Evolutionary conservation across 2,888 invertebrate species (phyloP), one percentile per base, ranked within the genome.

Genomic region (Hartigia nigra): DNA sequence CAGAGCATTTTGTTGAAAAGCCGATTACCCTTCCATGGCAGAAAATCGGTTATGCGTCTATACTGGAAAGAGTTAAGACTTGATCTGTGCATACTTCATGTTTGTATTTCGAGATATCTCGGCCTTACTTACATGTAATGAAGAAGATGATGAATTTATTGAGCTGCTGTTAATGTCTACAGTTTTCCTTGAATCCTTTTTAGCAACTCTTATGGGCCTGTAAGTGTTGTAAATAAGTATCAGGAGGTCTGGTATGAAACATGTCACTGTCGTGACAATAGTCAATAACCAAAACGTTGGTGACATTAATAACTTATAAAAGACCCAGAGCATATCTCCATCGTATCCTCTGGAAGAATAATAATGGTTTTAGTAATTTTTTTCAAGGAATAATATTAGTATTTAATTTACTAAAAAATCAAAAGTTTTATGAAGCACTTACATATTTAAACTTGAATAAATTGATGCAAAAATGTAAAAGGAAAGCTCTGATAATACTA

Each of bases 281-380:
- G 94, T 93, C 31, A 94, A 88, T n/a, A 95, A 82, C 94, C 94
- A 95, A 86, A 95, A 94, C 0, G 93, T 88, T 0, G 93, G 89
- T 0, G 95, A 94, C 0, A 87, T 81, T n/a, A 95, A 79, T n/a
- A 96, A 91, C 31, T 93, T 92, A 1, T 92, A 92, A 87, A 95
- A 95, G 0, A 95, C 94, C 84, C 93, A 93, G 0, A 94, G 92
- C 14, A 95, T 93, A 78, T 93, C 92, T 12, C 92, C 92, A 81
- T 95, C 93, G 82, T 92, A 92, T 55, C 86, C 88, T 37, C 93
- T 93, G 84, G 70, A 86, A 83, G 32, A 35, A 76, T 80, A 70
- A 76, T 69, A 70, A 70, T 36, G 69, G 36, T 36, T n/a, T 35
- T 74, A 31, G 39, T 70, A n/a, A 36, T 76, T 74, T 77, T 39